phyloP scores from a whole-genome alignment of 2,888 invertebrate genomes.

The Eristalis pertinax region DNA sequence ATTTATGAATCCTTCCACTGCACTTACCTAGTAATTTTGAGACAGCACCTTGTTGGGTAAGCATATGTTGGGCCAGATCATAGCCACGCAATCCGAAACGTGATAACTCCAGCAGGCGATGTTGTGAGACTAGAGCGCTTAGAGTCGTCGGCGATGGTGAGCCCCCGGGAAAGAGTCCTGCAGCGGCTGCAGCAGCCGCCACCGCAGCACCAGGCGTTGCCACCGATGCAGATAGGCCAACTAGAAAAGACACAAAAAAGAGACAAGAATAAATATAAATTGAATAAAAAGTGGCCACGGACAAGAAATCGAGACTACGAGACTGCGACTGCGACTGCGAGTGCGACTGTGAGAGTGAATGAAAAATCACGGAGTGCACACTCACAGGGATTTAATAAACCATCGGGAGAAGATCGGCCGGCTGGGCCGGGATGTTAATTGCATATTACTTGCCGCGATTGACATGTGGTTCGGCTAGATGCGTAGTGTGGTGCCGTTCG shows the following conservation, averaged over 20 bases:
- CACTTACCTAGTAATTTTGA: conserved; percentile 93
- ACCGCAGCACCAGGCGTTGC: conserved; percentile 75
- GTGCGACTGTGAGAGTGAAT: conserved; percentile 25
- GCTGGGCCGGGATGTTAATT: conserved; percentile 60
- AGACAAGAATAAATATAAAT: conserved; percentile 43
- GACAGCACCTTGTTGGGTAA: conserved; percentile 95
- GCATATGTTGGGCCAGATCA: conserved; percentile 94
- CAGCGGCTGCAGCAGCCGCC: conserved; percentile 78
- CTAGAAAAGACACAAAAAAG: conserved; percentile 67
- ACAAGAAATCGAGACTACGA: conserved; percentile 43
- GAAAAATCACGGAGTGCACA: conserved; percentile 75
- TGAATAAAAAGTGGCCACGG: conserved; percentile 9
- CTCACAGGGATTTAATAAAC: conserved; percentile 62
- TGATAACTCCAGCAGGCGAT: conserved; percentile 90
- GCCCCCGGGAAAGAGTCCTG: conserved; percentile 78
- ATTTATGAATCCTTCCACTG: conserved; percentile 60
- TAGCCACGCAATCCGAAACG: conserved; percentile 92
- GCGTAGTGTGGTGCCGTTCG: conserved; percentile 18
- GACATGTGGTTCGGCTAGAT: conserved; percentile 67
- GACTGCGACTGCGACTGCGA: background rate
- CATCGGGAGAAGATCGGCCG: conserved; percentile 23
- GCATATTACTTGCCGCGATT: conserved; percentile 64
- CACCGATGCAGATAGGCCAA: conserved; percentile 74
- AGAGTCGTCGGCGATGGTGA: conserved; percentile 84
- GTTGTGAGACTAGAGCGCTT: conserved; percentile 89